phyloP scores from a whole-genome alignment of 2,113 vertebrate genomes.

The Ardeotis arabs region DNA sequence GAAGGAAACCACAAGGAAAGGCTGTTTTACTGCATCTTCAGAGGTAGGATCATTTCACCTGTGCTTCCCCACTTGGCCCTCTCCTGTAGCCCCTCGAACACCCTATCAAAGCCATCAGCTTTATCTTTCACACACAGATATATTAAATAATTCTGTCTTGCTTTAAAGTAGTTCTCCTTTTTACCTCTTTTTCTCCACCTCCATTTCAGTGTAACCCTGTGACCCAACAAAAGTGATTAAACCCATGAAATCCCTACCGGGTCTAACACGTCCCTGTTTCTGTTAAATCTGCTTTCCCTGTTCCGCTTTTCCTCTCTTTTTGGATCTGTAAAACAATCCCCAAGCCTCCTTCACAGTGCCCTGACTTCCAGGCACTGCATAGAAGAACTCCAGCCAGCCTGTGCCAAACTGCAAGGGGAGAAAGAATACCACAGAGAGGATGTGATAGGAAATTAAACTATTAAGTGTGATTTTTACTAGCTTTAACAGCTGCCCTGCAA shows the following conservation, averaged over 20 bases:
- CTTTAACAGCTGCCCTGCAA: neutral
- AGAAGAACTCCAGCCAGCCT: slow-evolving; percentile 73
- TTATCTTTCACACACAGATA: neutral
- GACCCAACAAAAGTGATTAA: slow-evolving; percentile 75
- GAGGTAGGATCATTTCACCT: neutral
- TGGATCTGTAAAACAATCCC: slow-evolving; percentile 80
- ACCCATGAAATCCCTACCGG: slow-evolving; percentile 78
- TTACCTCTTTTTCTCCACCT: slow-evolving; percentile 41
- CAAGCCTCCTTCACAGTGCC: slow-evolving; percentile 74
- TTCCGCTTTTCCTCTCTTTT: slow-evolving; percentile 75
- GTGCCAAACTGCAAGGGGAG: slow-evolving; percentile 77
- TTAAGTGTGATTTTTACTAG: neutral
- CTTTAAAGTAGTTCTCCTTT: neutral
- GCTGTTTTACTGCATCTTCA: neutral
- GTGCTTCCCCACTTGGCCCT: neutral
- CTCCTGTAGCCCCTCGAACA: neutral
- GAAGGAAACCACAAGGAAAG: neutral
- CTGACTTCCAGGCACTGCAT: slow-evolving; percentile 49
- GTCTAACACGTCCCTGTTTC: slow-evolving; percentile 80
- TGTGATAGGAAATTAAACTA: slow-evolving; percentile 69
- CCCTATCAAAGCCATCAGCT: neutral
- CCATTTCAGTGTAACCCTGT: slow-evolving; percentile 60
- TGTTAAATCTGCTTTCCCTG: slow-evolving; percentile 76
- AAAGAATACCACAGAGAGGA: slow-evolving; percentile 71
- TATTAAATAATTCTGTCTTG: neutral